A percentile compares a stretch with the other conserved stretches of the same genome.
phyloP scores from a whole-genome alignment of 2,888 invertebrate genomes.

The Cerastoderma edule region DNA sequence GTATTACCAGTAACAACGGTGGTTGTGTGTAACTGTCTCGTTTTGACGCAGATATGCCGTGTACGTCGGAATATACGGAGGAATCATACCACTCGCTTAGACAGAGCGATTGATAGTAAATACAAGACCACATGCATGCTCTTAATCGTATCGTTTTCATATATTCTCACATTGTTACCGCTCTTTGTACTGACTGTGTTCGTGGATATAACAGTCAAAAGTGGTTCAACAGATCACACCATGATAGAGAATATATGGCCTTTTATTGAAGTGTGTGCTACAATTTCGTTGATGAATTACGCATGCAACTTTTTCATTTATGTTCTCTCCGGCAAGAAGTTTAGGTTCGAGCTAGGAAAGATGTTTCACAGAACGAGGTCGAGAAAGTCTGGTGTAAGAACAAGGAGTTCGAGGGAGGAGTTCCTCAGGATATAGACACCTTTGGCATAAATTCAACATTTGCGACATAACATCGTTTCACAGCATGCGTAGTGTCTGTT shows the following conservation, averaged over 20 bases:
- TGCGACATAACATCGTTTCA: too few relatives aligned
- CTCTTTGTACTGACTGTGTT: constrained; percentile 67
- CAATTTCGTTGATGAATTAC: constrained; percentile 75
- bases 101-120: constrained; percentile 18
- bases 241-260: constrained; percentile 44
- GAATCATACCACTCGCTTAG: constrained; percentile 5
- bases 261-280: constrained; percentile 62
- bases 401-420: constrained; percentile 11
- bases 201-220: constrained; percentile 59
- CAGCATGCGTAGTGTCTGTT: too few relatives aligned
- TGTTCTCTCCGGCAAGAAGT: constrained; percentile 75
- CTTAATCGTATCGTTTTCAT: constrained; percentile 73
- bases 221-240: constrained; percentile 9
- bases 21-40: constrained; percentile 73
- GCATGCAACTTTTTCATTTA: constrained; percentile 79
- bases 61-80: constrained; percentile 49
- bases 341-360: constrained; percentile 70
- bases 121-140: constrained; percentile 77
- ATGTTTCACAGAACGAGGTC: constrained; percentile 47
- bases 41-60: constrained; percentile 67
- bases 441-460: too few relatives aligned
- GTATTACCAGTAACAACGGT: constrained; percentile 76
- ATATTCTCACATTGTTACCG: constrained; percentile 73
- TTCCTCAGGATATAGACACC: too few relatives aligned
- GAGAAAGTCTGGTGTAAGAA: not conserved